Evolutionary conservation across 2,797 vertebrate species (phyloP), one percentile per base, ranked within the genome.

Genomic region (Xenops minutus): DNA sequence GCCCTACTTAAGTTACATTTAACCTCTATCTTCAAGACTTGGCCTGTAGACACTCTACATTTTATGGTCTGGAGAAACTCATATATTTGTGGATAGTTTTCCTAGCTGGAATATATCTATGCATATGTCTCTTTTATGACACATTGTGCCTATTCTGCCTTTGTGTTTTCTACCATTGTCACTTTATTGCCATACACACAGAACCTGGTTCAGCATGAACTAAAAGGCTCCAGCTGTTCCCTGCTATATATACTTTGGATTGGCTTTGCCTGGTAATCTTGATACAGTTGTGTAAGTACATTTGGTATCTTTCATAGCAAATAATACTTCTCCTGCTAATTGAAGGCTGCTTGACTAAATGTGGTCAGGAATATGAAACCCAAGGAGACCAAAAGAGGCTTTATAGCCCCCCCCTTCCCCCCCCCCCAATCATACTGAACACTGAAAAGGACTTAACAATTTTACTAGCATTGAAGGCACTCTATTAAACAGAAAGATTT

Each of bases 381-480:
- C 23, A 62, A 66, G 10, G 14, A 75, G 75, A 91, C 23, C 4
- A 93, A 88, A 72, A 14, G 71, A 66, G 22, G 15, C 6, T 83
- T 75, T 55, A 56, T 56, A 79, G 4, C 43, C 2, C 5, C 12
- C 16, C 4, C 5, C 0, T 56, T 76, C 3, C 43, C 2, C 5
- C 12, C 16, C 4, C 5, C 0, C 5, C 14, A 80, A 43, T 12
- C 34, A 41, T 32, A 26, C 5, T 39, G 52, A 90, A 67, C 17
- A 52, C 10, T 19, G 29, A 73, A 88, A 85, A 51, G 13, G 56
- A 88, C 51, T 44, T 34, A 54, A 71, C 4, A 73, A 58, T 76
- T 89, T 87, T 80, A 73, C 30, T 6, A 62, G 63, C 72, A 26
- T 75, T 84, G 73, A 92, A 89, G 39, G 43, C 44, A 84, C 75